Base-by-base conservation (phyloP, 2,888 invertebrate genomes). In the Erynnis tages region DNA sequence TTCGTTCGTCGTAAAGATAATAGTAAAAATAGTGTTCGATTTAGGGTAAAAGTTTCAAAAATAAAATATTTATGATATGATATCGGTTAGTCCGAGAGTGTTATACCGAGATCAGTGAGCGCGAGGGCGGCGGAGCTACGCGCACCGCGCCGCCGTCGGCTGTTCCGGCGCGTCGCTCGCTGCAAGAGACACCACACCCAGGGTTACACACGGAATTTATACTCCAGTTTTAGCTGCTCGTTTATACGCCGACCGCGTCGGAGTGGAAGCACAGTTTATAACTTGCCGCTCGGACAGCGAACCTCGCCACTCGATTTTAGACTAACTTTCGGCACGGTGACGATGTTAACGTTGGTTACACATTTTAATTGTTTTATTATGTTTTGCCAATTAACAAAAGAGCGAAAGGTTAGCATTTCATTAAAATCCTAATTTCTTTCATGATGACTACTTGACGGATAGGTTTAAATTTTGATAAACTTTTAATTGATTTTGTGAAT, bases 101-200 rank as follows among this genome's bases (percentile, higher is more conserved):
- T 87, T 86, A 87, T 86, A 89, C 88, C 88, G 86, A 87, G 86
- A 85, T 86, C 85, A 85, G 79, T 81, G 83, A 73, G 76, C 72
- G 66, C 66, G 63, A 62, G 65, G 67, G 61, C 54, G 62, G 60
- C 64, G 70, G 81, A 76, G 79, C 87, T 89, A 90, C 86, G 90
- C 90, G 89, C 89, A 87, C 87, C 84, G 86, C 89, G 90, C 90
- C 89, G 89, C 89, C 78, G 89, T 79, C 79, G 88, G 87, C 85
- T 87, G 84, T 88, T 89, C 81, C 84, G 81, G 83, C 86, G 84
- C 84, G 80, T 77, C 78, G 76, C 85, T 84, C 87, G 90, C 90
- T 90, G 90, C 82, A 90, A 90, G 88, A 90, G 87, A 90, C 88
- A 88, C 86, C 85, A 87, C 86, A 87, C 86, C 77, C 88, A 81